Evolutionary conservation across 2,888 invertebrate genomes (phyloP).

Genomic region (Tachystola acroxantha): DNA sequence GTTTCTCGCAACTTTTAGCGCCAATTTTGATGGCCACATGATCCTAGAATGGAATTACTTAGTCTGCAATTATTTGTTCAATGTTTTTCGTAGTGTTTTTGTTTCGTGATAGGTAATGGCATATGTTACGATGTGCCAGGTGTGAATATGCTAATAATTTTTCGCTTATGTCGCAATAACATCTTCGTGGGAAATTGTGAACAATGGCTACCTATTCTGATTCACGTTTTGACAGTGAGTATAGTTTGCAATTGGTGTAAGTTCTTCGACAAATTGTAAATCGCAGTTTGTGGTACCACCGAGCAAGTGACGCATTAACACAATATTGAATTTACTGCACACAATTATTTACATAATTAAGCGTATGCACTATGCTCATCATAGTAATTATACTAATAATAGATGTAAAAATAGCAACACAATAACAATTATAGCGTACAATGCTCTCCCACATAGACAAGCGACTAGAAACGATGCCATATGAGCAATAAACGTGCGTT

Average conservation of each 20-base stretch:
- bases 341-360: neutral
- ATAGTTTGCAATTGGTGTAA: slow-evolving; percentile 23
- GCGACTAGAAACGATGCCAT: slow-evolving; percentile 28
- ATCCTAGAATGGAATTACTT: too few relatives aligned
- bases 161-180: too few relatives aligned
- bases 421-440: slow-evolving; percentile 22
- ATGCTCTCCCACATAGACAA: slow-evolving; percentile 56
- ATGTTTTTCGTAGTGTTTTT: too few relatives aligned
- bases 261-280: too few relatives aligned
- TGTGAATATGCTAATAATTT: too few relatives aligned
- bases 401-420: neutral
- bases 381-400: neutral
- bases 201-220: slow-evolving; percentile 23
- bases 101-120: too few relatives aligned
- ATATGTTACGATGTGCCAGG: too few relatives aligned
- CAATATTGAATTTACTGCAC: slow-evolving; percentile 1
- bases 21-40: too few relatives aligned
- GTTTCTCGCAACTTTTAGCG: too few relatives aligned
- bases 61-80: too few relatives aligned
- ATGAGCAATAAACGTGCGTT: slow-evolving; percentile 17
- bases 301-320: slow-evolving; percentile 37
- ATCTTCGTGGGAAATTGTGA: too few relatives aligned
- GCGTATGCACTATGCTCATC: neutral
- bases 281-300: slow-evolving; percentile 23
- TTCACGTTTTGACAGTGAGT: slow-evolving; percentile 42